Evolutionary conservation across 2,113 vertebrate genomes (phyloP), one percentile per base, ranked within the genome.

Genomic region (Pleuronectes platessa): DNA sequence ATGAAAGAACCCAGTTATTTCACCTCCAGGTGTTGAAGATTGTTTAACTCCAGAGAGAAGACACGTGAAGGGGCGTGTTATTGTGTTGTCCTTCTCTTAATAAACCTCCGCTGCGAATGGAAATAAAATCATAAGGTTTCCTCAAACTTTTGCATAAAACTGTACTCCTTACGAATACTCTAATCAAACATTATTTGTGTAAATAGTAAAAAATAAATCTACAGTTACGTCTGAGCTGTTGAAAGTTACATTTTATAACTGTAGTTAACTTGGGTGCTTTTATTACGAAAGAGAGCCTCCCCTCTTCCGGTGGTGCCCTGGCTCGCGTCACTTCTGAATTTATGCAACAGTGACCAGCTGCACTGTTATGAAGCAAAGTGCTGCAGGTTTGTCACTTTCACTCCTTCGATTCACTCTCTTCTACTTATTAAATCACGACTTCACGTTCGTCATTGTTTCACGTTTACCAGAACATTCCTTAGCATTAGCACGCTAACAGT

Each of bases 371-470:
- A 84, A 74, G 82, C 45, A 24, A 62, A 5, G 26, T 2, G 11
- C 23, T 5, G 20, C 18, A 56, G 85, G 89, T 89, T 87, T 76
- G 85, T 76, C 8, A 17, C 21, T 3, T 47, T 64, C 69, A n/a
- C 51, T 60, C 3, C 9, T 7, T 24, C 5, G 10, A 6, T 31
- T 31, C 31, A 31, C 31, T 31, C 31, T 31, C 6, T 51, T 0
- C 2, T 2, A 26, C 2, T 3, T 12, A 12, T 51, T 20, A 1
- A 1, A 2, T 5, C 4, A 20, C 4, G 2, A 1, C 24, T 37
- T 20, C 7, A 14, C 17, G 2, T 45, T 64, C 56, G 14, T 18
- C 5, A 10, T 10, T 40, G 12, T 7, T 51, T 37, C 2, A 10
- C 20, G 17, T 20, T 12, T 60, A 1, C 9, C 6, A 13, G 1